Percentiles rank a stretch among this genome's conserved stretches.
Conservation (phyloP, 2,797 vertebrate species). For the Macropodus opercularis region DNA sequence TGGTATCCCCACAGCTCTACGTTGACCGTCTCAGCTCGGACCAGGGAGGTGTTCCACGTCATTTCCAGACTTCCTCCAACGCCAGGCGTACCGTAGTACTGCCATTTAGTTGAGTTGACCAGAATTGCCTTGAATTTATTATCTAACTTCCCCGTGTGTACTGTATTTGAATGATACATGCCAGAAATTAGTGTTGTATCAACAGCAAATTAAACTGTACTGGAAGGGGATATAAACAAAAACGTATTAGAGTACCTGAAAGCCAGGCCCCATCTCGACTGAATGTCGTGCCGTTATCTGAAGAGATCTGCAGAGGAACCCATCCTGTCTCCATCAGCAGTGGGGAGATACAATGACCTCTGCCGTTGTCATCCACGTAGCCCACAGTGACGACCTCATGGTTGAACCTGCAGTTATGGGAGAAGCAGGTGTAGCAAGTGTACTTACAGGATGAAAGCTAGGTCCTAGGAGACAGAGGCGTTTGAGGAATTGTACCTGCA, state of each 20-base stretch:
- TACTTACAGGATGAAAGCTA: too few species aligned
- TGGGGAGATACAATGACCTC: slow-evolving; percentile 90
- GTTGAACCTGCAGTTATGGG: slow-evolving; percentile 81
- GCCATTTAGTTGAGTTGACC: slow-evolving; percentile 90
- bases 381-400: slow-evolving; percentile 76
- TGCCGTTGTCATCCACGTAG: slow-evolving; percentile 73
- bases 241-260: slow-evolving; percentile 79
- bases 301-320: slow-evolving; percentile 86
- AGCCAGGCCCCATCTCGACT: slow-evolving; percentile 85
- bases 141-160: slow-evolving; percentile 87
- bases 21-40: slow-evolving; percentile 73
- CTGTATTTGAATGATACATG: slow-evolving; percentile 67
- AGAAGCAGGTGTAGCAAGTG: too few species aligned
- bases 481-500: slow-evolving; percentile 86
- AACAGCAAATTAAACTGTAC: background rate
- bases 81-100: slow-evolving; percentile 89
- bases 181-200: background rate
- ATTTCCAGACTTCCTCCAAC: slow-evolving; percentile 81
- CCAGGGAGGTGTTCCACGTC: slow-evolving; percentile 79
- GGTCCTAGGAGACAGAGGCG: too few species aligned
- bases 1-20: slow-evolving; percentile 94
- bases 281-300: slow-evolving; percentile 79
- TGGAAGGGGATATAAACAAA: too few species aligned
- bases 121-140: slow-evolving; percentile 80
- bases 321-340: slow-evolving; percentile 89